Conservation (phyloP, 2,113 vertebrate genomes). For the Oplegnathus fasciatus region DNA sequence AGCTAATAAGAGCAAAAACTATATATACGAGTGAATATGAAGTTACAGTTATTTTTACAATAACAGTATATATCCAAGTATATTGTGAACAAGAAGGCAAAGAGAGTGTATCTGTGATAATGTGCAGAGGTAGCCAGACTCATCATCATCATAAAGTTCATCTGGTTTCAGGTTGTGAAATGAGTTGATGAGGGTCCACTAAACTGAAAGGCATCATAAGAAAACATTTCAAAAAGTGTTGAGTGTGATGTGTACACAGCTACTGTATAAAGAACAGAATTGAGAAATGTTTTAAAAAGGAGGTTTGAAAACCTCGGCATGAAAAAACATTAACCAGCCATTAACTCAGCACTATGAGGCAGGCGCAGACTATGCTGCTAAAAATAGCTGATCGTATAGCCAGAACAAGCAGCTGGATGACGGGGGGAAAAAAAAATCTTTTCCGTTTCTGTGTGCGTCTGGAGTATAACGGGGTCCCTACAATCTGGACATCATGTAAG, state of each 20-base stretch:
- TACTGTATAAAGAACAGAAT: background rate
- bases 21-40: background rate
- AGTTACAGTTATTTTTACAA: background rate
- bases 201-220: background rate
- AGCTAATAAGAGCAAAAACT: background rate
- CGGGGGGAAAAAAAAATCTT: background rate
- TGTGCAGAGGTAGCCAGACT: background rate
- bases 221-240: background rate
- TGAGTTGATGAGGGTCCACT: background rate
- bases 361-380: constrained; percentile 67
- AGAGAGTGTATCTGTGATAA: background rate
- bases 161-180: background rate
- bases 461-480: constrained; percentile 45
- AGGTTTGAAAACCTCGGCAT: background rate
- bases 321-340: constrained; percentile 56
- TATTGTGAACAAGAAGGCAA: background rate
- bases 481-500: constrained; percentile 48
- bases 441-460: constrained; percentile 39
- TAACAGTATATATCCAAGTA: background rate
- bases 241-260: constrained; percentile 3
- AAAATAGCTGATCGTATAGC: constrained; percentile 75
- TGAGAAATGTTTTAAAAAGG: background rate
- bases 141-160: background rate
- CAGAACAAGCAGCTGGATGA: constrained; percentile 68
- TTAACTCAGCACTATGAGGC: constrained; percentile 61